These are phyloP conservation scores for Spodoptera litura DNA, from an alignment of 1,140 invertebrate genomes.

Conservation along the genomic window DNA sequence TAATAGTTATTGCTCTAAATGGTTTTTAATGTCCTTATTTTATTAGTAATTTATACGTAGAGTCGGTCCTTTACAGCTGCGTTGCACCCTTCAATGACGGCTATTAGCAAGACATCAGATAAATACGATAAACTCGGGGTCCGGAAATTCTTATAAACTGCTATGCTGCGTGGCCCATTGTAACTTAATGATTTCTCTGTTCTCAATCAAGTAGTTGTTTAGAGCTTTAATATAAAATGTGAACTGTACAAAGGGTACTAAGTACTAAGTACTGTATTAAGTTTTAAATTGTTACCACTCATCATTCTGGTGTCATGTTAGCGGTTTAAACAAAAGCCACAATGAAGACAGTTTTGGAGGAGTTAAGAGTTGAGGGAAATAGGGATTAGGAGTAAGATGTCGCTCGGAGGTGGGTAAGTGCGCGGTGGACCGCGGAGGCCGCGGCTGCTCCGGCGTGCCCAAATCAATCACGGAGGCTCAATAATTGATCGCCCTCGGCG, in stretches of 20 bases:
- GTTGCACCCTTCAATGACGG: conserved; percentile 70
- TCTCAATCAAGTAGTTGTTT: conserved; percentile 34
- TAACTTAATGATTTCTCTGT: conserved; percentile 54
- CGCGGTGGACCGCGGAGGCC: conserved; percentile 38
- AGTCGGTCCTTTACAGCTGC: conserved; percentile 70
- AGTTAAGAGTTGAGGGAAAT: conserved; percentile 36
- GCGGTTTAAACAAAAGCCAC: conserved; percentile 6
- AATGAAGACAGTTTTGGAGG: conserved; percentile 46
- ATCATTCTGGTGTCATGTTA: conserved; percentile 5
- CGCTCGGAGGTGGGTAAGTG: conserved; percentile 29
- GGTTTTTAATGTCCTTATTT: conserved; percentile 84
- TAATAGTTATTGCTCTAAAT: conserved; percentile 83
- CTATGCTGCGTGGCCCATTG: conserved; percentile 62
- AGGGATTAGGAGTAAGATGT: conserved; percentile 50
- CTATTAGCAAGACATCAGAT: conserved; percentile 79
- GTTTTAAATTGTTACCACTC: not conserved
- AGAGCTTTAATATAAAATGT: conserved; percentile 10
- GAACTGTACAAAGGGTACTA: not conserved
- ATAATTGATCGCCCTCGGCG: conserved; percentile 75
- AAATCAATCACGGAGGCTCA: conserved; percentile 76
- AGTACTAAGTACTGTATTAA: not conserved
- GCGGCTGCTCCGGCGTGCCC: conserved; percentile 52
- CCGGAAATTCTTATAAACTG: conserved; percentile 69
- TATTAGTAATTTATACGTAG: conserved; percentile 79
- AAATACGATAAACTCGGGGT: conserved; percentile 65